Evolutionary conservation across 2,888 invertebrate genomes (phyloP).

Genomic region (Teleiodes luculella): DNA sequence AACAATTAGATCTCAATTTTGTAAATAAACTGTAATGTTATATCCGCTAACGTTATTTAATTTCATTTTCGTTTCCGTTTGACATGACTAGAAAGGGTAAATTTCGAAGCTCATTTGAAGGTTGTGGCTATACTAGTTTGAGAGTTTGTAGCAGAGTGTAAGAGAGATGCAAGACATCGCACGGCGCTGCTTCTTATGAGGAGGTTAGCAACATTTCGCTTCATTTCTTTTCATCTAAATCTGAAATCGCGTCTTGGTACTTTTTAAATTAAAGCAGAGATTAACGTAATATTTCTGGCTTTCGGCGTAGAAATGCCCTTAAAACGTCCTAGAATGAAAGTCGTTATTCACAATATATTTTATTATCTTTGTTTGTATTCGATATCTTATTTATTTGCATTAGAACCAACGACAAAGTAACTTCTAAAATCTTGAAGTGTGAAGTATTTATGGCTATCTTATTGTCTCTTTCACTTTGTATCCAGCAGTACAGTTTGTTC

Average conservation of each 20-base stretch:
- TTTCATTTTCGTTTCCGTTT: conserved; percentile 26
- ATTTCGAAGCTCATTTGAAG: conserved; percentile 59
- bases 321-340: too few species aligned
- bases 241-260: conserved; percentile 15
- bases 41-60: conserved; percentile 15
- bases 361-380: too few species aligned
- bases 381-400: too few species aligned
- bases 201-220: conserved; percentile 65
- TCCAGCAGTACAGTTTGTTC: too few species aligned
- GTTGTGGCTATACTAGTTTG: conserved; percentile 64
- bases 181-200: conserved; percentile 29
- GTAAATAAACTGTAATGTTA: conserved; percentile 37
- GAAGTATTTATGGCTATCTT: too few species aligned
- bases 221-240: conserved; percentile 29
- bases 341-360: too few species aligned
- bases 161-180: conserved; percentile 6
- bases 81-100: conserved; percentile 27
- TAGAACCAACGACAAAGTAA: too few species aligned
- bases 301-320: too few species aligned
- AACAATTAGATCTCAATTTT: conserved; percentile 41
- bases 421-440: too few species aligned
- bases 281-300: too few species aligned
- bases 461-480: too few species aligned
- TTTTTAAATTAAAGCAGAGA: too few species aligned
- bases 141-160: conserved; percentile 40